phyloP scores from a whole-genome alignment of 2,888 invertebrate species.

The Cheilosia grossa region DNA sequence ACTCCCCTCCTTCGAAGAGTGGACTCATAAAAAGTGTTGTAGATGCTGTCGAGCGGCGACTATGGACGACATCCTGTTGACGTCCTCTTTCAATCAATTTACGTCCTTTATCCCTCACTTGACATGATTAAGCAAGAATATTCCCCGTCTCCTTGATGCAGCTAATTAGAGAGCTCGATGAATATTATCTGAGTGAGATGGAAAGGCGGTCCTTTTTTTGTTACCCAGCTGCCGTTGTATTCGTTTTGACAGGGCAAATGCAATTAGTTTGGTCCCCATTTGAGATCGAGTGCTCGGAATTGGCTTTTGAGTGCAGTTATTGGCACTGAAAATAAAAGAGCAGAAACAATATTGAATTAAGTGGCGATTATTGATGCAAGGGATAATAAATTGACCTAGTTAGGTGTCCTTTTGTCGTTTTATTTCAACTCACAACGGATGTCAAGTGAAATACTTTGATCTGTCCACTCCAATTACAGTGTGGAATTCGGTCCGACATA shows the following conservation, averaged over 20 bases:
- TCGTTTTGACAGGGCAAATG: conserved; percentile 29
- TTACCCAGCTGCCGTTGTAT: background rate
- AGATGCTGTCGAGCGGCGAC: conserved; percentile 3
- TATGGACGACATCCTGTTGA: conserved; percentile 39
- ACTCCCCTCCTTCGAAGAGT: background rate
- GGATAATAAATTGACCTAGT: conserved; percentile 15
- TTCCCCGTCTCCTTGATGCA: conserved; percentile 11
- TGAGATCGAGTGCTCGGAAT: background rate
- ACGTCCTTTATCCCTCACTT: conserved; percentile 55
- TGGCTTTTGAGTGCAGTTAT: conserved; percentile 18
- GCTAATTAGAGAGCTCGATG: conserved; percentile 22
- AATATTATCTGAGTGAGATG: conserved; percentile 11
- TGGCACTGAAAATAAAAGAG: conserved; percentile 50
- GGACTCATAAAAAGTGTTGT: conserved; percentile 15
- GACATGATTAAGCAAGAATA: conserved; percentile 46
- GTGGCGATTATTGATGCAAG: background rate
- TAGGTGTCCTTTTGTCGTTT: background rate
- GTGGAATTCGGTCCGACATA: conserved; percentile 42
- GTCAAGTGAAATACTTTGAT: conserved; percentile 12
- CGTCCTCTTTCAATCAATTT: conserved; percentile 16
- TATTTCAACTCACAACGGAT: conserved; percentile 4
- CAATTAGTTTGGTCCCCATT: conserved; percentile 57
- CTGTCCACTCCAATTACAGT: conserved; percentile 50
- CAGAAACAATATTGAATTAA: background rate
- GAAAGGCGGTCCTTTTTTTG: conserved; percentile 12